phyloP scores from a whole-genome alignment of 2,888 invertebrate species.

The Calameuta pallipes region DNA sequence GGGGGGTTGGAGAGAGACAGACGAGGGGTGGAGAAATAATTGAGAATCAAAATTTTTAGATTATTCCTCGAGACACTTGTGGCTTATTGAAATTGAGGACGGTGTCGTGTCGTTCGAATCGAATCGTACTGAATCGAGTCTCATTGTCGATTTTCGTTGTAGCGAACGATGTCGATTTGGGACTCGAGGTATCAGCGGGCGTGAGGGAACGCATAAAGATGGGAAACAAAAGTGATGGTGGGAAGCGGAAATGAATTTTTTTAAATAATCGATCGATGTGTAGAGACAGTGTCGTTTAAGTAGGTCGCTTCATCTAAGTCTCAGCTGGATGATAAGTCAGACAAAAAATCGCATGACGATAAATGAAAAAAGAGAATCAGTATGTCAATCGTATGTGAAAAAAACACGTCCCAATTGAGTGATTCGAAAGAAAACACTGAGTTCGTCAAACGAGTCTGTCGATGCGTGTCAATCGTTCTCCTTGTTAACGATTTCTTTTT shows the following conservation, averaged over 20 bases:
- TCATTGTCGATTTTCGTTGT: conserved; percentile 28
- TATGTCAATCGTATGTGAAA: background rate
- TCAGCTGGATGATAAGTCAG: conserved; percentile 23
- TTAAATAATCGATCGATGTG: conserved; percentile 57
- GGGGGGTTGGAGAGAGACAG: background rate
- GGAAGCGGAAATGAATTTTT: conserved; percentile 26
- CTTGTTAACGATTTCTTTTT: background rate
- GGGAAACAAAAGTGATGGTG: conserved; percentile 22
- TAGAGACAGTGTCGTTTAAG: conserved; percentile 57
- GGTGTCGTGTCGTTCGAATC: conserved; percentile 37
- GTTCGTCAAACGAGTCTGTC: background rate
- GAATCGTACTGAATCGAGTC: conserved; percentile 26
- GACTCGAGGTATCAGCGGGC: conserved; percentile 17
- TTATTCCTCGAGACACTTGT: conserved; percentile 7
- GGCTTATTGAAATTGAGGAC: conserved; percentile 19
- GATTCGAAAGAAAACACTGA: background rate
- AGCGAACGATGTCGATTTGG: conserved; percentile 19
- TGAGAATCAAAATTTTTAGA: conserved; percentile 11
- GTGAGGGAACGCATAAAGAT: conserved; percentile 25
- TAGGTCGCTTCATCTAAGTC: conserved; percentile 54
- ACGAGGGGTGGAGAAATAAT: background rate
- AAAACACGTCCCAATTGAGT: background rate
- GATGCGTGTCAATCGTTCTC: background rate
- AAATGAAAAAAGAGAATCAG: background rate
- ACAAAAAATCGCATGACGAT: background rate